Evolutionary conservation across 2,888 invertebrate species (phyloP), one percentile per base, ranked within the genome.

Genomic region (Agrotis ipsilon): DNA sequence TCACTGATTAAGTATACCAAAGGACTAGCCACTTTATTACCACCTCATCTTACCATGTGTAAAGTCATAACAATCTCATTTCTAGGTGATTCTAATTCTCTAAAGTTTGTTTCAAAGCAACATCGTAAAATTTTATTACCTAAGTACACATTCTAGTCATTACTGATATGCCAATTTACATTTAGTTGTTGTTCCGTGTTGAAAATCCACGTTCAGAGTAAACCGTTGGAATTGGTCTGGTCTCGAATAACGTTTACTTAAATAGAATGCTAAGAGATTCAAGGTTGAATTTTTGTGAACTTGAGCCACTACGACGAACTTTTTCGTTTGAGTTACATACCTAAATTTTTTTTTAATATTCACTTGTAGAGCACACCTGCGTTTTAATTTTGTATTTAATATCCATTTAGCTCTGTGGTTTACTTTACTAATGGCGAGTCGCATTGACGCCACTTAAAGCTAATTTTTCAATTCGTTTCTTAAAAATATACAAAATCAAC

Each of bases 261-360:
- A 70, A 68, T 61, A 46, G 81, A 84, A 82, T 84, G 70, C 58
- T 63, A 81, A 84, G 81, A 76, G 69, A 55, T 66, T 55, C 75
- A 84, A 79, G 84, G 76, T 71, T 71, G 19, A 27, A 68, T 70
- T 81, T 76, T 27, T 58, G 48, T 39, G 48, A 63, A 61, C 45
- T 55, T 27, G n/a, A 71, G 57, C 52, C 54, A 71, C 43, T 9
- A 62, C 14, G 54, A 48, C 32, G 2, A 58, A 14, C 13, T 46
- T 60, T 49, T 54, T 27, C 16, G n/a, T 46, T 3, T 9, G 7
- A 13, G 1, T 24, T n/a, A 24, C 24, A 2, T 24, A 24, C 3
- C 11, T 3, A 19, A 14, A 2, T n/a, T 27, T 24, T 55, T 39
- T 1, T 7, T 3, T 39, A 32, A 6, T 32, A 32, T 32, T 32